Conservation (phyloP, 1,140 invertebrate species). For the Anoplolepis gracilipes region DNA sequence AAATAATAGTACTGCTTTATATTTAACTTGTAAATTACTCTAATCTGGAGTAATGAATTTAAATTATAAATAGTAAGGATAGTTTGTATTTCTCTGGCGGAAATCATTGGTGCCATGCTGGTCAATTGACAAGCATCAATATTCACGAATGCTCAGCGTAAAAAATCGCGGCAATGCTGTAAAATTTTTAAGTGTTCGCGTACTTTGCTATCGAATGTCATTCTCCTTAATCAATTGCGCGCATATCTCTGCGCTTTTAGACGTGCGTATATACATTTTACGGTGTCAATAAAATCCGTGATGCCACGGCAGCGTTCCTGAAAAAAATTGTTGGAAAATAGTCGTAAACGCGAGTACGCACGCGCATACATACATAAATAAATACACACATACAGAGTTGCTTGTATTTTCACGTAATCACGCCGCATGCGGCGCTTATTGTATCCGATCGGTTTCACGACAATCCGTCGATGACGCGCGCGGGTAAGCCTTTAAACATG, state of each 20-base stretch:
- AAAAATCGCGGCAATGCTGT: neutral
- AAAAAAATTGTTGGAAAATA: constrained; percentile 41
- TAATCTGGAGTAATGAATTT: neutral
- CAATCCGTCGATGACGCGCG: constrained; percentile 59
- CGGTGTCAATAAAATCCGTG: constrained; percentile 39
- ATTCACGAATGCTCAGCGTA: neutral
- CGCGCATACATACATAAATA: too few relatives aligned
- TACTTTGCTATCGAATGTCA: neutral
- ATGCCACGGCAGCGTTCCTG: neutral
- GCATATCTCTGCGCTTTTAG: constrained; percentile 29
- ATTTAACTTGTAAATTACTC: neutral
- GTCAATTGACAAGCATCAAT: neutral
- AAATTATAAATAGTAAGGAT: neutral
- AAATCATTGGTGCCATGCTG: neutral
- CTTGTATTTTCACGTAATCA: constrained; percentile 69
- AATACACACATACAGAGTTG: neutral
- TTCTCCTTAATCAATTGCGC: constrained; percentile 54
- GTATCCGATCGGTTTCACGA: constrained; percentile 59
- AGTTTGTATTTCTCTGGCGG: neutral
- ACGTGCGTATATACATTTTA: constrained; percentile 26
- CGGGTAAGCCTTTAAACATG: constrained; percentile 60
- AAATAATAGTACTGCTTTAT: neutral
- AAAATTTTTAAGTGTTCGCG: constrained; percentile 40
- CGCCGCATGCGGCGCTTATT: constrained; percentile 66
- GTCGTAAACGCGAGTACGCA: constrained; percentile 26